These are phyloP conservation scores for Exaiptasia diaphana DNA, from an alignment of 64 coral and sea anemone species.

Conservation along the genomic window DNA sequence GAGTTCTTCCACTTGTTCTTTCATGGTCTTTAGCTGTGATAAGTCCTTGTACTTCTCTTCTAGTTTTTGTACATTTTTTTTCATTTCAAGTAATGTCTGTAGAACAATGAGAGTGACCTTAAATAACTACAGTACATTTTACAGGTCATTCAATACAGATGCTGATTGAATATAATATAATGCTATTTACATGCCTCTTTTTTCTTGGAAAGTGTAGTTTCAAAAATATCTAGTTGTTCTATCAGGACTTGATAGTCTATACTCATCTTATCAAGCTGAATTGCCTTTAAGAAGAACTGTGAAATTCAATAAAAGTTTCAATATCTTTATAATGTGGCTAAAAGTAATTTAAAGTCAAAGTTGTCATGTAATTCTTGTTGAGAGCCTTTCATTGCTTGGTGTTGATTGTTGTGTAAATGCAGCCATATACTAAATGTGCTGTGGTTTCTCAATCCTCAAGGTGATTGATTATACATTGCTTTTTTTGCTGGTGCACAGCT, in stretches of 20 bases:
- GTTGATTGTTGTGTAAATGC: too few relatives aligned
- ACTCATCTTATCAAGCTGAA: slow-evolving; percentile 84
- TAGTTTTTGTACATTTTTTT: slow-evolving; percentile 48
- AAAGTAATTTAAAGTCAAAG: too few relatives aligned
- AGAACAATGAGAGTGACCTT: background rate
- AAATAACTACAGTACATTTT: too few relatives aligned
- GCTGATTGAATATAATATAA: too few relatives aligned
- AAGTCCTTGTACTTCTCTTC: slow-evolving; percentile 89
- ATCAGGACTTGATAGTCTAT: slow-evolving; percentile 72
- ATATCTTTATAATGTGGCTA: too few relatives aligned
- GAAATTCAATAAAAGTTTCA: background rate
- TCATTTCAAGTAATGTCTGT: slow-evolving; percentile 42
- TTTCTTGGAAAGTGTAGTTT: slow-evolving; percentile 75
- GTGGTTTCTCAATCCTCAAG: too few relatives aligned
- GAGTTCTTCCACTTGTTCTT: slow-evolving; percentile 77
- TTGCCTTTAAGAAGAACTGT: slow-evolving; percentile 85
- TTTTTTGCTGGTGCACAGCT: too few relatives aligned
- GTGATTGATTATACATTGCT: too few relatives aligned
- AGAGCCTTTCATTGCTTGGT: too few relatives aligned
- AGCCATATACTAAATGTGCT: too few relatives aligned
- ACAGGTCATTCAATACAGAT: too few relatives aligned
- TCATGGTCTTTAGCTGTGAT: slow-evolving; percentile 72
- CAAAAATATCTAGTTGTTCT: slow-evolving; percentile 69
- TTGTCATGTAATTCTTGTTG: too few relatives aligned
- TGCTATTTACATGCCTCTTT: slow-evolving; percentile 55